Base-by-base conservation (phyloP, 1,140 invertebrate species). In the Leptinotarsa lineolata region DNA sequence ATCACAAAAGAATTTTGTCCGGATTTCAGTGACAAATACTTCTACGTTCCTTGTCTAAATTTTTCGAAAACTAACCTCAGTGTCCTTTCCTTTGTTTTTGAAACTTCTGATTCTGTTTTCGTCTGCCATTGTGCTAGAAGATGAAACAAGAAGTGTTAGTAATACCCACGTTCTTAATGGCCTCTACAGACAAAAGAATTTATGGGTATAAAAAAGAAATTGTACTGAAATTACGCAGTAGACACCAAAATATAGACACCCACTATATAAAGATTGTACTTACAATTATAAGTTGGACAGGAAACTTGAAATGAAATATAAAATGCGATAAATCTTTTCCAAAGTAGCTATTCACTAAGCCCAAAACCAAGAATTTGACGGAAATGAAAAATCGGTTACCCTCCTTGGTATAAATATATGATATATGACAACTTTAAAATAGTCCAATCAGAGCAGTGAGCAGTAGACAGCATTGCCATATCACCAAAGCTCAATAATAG, bases 31-130 rank as follows among this genome's bases (percentile, higher is more conserved):
- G 30, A 39, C 30, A 39, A 39, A 39, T 39, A 39, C 8, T 39
- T 8, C 30, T 39, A 39, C 3, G 30, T 39, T 39, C 30, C 20
- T 24, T 5, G n/a, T 48, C 8, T 39, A 39, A 39, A 39, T 39
- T 39, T 39, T 30, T 11, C 12, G 0, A 46, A 30, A 20, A 78
- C 75, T 77, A 77, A 84, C 83, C 72, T 84, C 83, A 3, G 77
- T 79, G 72, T 84, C 82, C 75, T 84, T 84, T 21, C 83, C 83
- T 75, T 84, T 84, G 74, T 84, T 84, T 67, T 84, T 84, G 72
- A 82, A 84, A n/a, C 81, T 81, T 77, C 81, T 79, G 64, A 84
- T 81, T 74, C 83, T 80, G 74, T 79, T 81, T 76, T 84, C 83
- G 70, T 84, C 83, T 70, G 77, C 82, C 83, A 84, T 84, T 71